Percentiles rank a stretch among this genome's conserved stretches.
phyloP scores from a whole-genome alignment of 1,140 invertebrate genomes.

The Drosophila saltans region DNA sequence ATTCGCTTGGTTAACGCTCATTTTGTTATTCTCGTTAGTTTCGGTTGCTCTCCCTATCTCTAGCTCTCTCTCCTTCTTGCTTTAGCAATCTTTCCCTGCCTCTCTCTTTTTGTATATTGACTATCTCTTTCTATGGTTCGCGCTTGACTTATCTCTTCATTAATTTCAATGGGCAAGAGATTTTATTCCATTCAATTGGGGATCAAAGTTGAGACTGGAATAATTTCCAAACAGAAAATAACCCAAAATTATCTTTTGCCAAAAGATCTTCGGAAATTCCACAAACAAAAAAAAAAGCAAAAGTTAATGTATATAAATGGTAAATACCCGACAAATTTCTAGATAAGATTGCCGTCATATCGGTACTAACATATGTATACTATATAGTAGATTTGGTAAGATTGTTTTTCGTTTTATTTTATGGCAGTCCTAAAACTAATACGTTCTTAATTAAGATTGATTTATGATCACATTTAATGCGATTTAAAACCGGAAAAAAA shows the following conservation, averaged over 20 bases:
- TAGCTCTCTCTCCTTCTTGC: constrained; percentile 18
- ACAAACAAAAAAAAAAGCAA: too few species aligned
- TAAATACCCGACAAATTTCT: constrained; percentile 23
- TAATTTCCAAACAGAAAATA: constrained; percentile 12
- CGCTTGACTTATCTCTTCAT: constrained; percentile 52
- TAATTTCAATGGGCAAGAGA: constrained; percentile 68
- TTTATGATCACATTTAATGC: constrained; percentile 47
- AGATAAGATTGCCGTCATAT: constrained; percentile 30
- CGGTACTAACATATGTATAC: not conserved
- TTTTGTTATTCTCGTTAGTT: constrained; percentile 61
- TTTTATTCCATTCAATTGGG: constrained; percentile 22
- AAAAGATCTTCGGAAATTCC: constrained; percentile 41
- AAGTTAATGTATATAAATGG: not conserved
- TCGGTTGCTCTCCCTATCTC: constrained; percentile 25
- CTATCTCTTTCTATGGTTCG: not conserved
- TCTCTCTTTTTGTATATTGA: constrained; percentile 12
- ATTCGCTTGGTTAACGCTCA: constrained; percentile 81
- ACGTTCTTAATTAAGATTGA: constrained; percentile 59
- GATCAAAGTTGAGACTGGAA: constrained; percentile 65
- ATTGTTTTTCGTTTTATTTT: constrained; percentile 26
- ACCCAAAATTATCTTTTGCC: constrained; percentile 30
- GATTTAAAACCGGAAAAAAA: constrained; percentile 16
- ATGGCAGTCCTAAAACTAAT: constrained; percentile 53
- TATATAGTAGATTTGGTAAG: not conserved
- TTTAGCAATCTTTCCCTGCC: constrained; percentile 14